These are phyloP conservation scores for Pollachius pollachius DNA, from an alignment of 2,113 vertebrate genomes.

Conservation along the genomic window DNA sequence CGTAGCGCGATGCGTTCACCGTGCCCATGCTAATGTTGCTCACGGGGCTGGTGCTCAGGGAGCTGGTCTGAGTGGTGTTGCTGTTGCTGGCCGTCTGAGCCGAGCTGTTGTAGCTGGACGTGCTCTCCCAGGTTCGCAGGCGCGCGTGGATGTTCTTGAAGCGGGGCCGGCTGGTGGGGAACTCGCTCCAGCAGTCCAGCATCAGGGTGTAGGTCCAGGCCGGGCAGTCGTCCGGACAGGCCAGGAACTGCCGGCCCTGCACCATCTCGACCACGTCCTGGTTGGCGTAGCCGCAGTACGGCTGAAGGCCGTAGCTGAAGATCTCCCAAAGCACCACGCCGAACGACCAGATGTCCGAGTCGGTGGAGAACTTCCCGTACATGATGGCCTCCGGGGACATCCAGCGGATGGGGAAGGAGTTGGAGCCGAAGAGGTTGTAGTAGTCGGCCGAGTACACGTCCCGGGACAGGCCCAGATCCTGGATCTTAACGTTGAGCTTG, in stretches of 20 bases:
- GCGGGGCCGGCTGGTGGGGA: constrained; percentile 86
- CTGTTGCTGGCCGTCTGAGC: constrained; percentile 91
- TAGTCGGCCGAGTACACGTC: constrained; percentile 97
- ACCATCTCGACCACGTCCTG: constrained; percentile 98
- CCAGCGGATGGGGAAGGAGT: constrained; percentile 91
- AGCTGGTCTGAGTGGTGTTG: constrained; percentile 96
- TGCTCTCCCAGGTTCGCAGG: constrained; percentile 89
- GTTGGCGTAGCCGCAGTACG: constrained; percentile 95
- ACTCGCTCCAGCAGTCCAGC: constrained; percentile 95
- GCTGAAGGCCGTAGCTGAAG: constrained; percentile 95
- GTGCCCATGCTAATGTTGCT: constrained; percentile 84
- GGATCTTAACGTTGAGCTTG: constrained; percentile 90
- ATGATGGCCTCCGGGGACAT: constrained; percentile 95
- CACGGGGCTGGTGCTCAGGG: constrained; percentile 93
- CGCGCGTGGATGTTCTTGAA: constrained; percentile 95
- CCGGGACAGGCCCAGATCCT: constrained; percentile 90
- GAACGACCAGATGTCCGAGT: constrained; percentile 96
- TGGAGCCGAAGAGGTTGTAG: constrained; percentile 85
- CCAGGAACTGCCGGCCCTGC: constrained; percentile 84
- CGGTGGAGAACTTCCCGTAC: constrained; percentile 90
- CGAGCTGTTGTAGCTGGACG: constrained; percentile 90
- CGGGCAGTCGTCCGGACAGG: constrained; percentile 93
- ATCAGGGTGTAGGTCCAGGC: constrained; percentile 93
- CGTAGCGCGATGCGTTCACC: constrained; percentile 79
- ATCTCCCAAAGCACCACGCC: constrained; percentile 96